phyloP scores from a whole-genome alignment of 2,113 vertebrate genomes.

The Bos javanicus region DNA sequence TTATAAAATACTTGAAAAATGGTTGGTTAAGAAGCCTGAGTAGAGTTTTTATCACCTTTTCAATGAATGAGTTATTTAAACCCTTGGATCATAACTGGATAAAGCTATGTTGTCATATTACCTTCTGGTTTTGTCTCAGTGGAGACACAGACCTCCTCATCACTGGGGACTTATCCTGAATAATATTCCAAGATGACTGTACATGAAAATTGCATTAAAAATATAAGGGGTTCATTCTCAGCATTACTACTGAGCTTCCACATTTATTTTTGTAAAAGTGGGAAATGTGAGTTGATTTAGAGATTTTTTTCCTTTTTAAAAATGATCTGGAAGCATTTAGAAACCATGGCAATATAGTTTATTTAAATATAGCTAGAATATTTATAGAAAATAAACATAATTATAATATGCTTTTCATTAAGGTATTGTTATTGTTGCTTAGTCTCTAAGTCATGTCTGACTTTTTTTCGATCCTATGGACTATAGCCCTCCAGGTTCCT shows the following conservation, averaged over 20 bases:
- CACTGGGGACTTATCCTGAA: background rate
- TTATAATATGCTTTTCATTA: background rate
- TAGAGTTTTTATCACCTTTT: background rate
- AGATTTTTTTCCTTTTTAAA: background rate
- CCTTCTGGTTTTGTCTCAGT: background rate
- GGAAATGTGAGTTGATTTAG: background rate
- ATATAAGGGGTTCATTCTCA: background rate
- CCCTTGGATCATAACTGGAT: background rate
- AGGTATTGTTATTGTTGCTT: background rate
- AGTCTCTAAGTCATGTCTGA: background rate
- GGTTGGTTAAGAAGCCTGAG: background rate
- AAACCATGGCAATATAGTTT: background rate
- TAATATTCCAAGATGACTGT: background rate
- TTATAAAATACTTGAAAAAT: background rate
- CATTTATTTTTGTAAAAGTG: background rate
- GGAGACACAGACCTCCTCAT: background rate
- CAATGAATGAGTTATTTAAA: background rate
- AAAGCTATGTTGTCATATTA: background rate
- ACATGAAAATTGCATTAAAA: background rate
- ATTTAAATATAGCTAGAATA: background rate
- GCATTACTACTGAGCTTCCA: background rate
- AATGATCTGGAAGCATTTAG: background rate
- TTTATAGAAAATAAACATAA: background rate
- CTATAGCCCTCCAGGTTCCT: background rate
- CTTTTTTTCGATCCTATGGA: background rate